Evolutionary conservation across 35 echinoderm and acorn worm genomes (phyloP), one percentile per base, ranked within the genome.

Genomic region (Acanthaster planci): DNA sequence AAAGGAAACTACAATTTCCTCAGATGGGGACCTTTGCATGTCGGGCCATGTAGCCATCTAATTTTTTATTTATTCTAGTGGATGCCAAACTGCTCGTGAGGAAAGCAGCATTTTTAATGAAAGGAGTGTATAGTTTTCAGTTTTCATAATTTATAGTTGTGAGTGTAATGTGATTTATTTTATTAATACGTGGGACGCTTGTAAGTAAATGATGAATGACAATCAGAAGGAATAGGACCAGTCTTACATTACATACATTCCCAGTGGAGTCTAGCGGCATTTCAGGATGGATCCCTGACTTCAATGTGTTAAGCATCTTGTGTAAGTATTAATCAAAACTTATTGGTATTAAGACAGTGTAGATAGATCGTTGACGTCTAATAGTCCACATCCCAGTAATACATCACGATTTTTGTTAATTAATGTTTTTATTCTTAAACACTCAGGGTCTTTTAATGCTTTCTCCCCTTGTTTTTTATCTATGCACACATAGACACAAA

Each of bases 81-180:
- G 64, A 72, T 72, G 64, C 64, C 64, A 72, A 72, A 72, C 64
- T 72, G 64, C 64, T 72, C 42, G 42, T 72, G 34, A 72, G 34
- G 12, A 31, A 26, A 72, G 64, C 64, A 72, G 64, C 64, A 72
- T 36, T 72, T 47, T 26, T 72, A 72, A 72, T 72, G 56, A 35
- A 34, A 72, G 26, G 26, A 31, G 64, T 72, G 34, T 72, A 72
- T 26, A 31, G 34, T 72, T 72, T 31, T 72, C 21, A 31, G 64
- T 72, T 72, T 72, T 72, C 64, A 72, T 72, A 72, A 72, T 72
- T 72, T 72, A 72, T 72, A 72, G 64, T 47, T 15, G 64, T 26
- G 34, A 72, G 64, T 72, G 64, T 72, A 72, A 72, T 72, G 64
- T 72, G 64, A 72, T 72, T 72, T 31, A 72, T 72, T 72, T 72